Base-by-base conservation (phyloP, 1,140 invertebrate genomes). In the Melitaea cinxia region DNA sequence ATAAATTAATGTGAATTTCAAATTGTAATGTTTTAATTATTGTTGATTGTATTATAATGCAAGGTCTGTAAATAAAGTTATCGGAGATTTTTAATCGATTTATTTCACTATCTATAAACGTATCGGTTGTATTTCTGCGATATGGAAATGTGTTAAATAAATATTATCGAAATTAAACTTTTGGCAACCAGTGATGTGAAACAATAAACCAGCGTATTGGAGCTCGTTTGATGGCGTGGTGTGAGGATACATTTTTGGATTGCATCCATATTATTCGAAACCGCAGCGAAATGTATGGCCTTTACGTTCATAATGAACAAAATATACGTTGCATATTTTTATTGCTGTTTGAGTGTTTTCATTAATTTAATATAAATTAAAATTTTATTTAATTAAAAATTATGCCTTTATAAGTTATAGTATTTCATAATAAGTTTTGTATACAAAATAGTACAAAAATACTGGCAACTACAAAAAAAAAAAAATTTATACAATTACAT, bases 31-130 rank as follows among this genome's bases (percentile, higher is more conserved):
- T 87, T 83, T 84, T 84, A 84, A 78, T 75, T 78, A 83, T 89
- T 90, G 88, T 90, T 90, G 82, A 89, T 82, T 90, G 88, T 90
- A 86, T 85, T 86, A 90, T 90, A 85, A 88, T 88, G 80, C 83
- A 85, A 85, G 80, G 70, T 83, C 70, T 90, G 85, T 88, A 90
- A 88, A 90, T 89, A 89, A 88, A 89, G 88, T 90, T 90, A 90
- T 80, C 55, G 76, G 76, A 88, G 81, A 78, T 90, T 88, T 89
- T 88, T 78, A 68, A 69, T 52, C 33, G 24, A 66, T 68, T 73
- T 42, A 61, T 80, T 80, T 67, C 42, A 33, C 30, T 33, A 37
- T 35, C 37, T 47, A n/a, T 1, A 23, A 21, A 47, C 42, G 4
- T 47, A 23, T 47, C 33, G 21, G 24, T 39, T 56, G 39, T 52